phyloP scores from a whole-genome alignment of 2,888 invertebrate species.

The Argyresthia albistria region DNA sequence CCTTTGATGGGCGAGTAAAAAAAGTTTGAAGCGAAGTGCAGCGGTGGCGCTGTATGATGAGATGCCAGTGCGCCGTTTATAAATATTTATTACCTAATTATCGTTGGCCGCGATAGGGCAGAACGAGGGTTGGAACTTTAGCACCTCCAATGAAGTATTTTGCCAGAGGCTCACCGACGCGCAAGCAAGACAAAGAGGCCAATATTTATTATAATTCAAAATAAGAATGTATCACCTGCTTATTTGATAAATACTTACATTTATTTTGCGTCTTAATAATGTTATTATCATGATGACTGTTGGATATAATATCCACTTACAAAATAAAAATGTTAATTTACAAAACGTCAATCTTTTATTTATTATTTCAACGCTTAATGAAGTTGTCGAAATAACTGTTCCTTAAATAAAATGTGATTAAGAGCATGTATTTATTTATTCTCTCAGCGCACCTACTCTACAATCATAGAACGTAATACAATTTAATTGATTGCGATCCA shows the following conservation, averaged over 20 bases:
- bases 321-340: slow-evolving; percentile 6
- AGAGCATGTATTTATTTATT: not conserved
- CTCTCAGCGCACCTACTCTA: not conserved
- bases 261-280: not conserved
- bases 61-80: slow-evolving; percentile 43
- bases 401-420: not conserved
- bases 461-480: slow-evolving; percentile 18
- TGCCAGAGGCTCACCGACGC: slow-evolving; percentile 28
- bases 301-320: no score
- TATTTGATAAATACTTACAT: no score
- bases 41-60: slow-evolving; percentile 30
- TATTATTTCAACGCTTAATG: slow-evolving; percentile 5
- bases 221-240: no score
- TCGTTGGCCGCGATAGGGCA: slow-evolving; percentile 11
- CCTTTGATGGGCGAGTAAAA: slow-evolving; percentile 35
- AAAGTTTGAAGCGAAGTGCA: slow-evolving; percentile 27
- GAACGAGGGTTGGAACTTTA: slow-evolving; percentile 29
- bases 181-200: slow-evolving; percentile 16
- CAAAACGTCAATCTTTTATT: slow-evolving; percentile 4
- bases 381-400: not conserved
- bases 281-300: no score
- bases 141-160: slow-evolving; percentile 39
- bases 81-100: slow-evolving; percentile 69
- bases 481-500: not conserved
- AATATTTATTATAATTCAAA: slow-evolving; percentile 11